Evolutionary conservation across 2,797 vertebrate genomes (phyloP).

Genomic region (Coilia nasus): DNA sequence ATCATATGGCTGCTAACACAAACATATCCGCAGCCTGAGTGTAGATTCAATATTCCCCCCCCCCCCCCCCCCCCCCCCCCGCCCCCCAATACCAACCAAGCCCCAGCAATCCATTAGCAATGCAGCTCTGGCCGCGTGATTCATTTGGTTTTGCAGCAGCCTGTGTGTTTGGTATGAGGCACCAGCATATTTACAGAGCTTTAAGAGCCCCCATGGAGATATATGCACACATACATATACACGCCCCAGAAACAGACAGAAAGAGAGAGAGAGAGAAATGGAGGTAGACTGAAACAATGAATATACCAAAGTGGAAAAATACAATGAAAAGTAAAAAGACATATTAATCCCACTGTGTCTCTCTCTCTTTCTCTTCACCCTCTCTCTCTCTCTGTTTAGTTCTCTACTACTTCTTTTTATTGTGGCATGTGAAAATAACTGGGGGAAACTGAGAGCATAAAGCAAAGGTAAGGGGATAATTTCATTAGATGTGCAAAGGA

Average conservation of each 20-base stretch:
- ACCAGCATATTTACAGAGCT: neutral
- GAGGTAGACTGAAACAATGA: conserved; percentile 45
- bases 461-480: neutral
- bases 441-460: conserved; percentile 17
- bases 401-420: conserved; percentile 17
- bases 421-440: conserved; percentile 26
- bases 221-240: neutral
- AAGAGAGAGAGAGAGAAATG: neutral
- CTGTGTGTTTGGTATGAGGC: neutral
- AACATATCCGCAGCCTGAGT: neutral
- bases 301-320: conserved; percentile 34
- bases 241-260: neutral
- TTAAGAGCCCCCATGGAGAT: neutral
- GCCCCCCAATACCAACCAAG: neutral
- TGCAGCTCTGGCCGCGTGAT: neutral
- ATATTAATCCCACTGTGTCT: conserved; percentile 31
- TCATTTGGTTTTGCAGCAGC: neutral
- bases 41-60: neutral
- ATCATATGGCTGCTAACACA: neutral
- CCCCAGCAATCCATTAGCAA: conserved; percentile 16
- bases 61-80: neutral
- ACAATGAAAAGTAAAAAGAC: conserved; percentile 24
- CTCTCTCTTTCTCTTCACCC: neutral
- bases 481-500: neutral
- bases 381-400: neutral